Percentiles rank a stretch among this genome's conserved stretches.
phyloP scores from a whole-genome alignment of 2,113 vertebrate genomes.

The Hemiprocne comata region DNA sequence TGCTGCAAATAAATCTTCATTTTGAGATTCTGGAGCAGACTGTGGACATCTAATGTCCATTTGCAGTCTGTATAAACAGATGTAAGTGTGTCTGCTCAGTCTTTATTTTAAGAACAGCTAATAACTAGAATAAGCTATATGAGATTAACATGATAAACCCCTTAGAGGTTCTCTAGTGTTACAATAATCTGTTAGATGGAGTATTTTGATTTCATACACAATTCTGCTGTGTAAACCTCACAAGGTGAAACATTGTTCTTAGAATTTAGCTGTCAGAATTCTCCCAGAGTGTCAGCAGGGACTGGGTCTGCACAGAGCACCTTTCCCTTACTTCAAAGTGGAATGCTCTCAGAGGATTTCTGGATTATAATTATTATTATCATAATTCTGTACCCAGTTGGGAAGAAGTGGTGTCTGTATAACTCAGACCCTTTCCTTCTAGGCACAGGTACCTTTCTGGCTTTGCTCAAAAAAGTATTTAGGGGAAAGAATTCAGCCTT shows the following conservation, averaged over 20 bases:
- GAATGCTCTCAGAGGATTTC: background rate
- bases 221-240: background rate
- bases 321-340: background rate
- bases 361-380: background rate
- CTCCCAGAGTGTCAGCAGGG: background rate
- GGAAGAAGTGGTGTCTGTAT: background rate
- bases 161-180: background rate
- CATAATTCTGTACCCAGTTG: background rate
- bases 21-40: background rate
- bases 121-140: slow-evolving; percentile 6
- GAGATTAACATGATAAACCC: slow-evolving; percentile 17
- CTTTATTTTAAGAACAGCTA: slow-evolving; percentile 10
- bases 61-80: background rate
- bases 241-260: background rate
- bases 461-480: background rate
- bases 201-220: background rate
- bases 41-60: background rate
- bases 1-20: background rate
- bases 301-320: background rate
- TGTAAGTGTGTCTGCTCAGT: background rate
- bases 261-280: background rate
- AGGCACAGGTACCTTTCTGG: background rate
- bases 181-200: background rate
- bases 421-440: background rate
- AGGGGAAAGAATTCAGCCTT: background rate